Evolutionary conservation across 2,888 invertebrate genomes (phyloP).

Genomic region (Erebia palarica): DNA sequence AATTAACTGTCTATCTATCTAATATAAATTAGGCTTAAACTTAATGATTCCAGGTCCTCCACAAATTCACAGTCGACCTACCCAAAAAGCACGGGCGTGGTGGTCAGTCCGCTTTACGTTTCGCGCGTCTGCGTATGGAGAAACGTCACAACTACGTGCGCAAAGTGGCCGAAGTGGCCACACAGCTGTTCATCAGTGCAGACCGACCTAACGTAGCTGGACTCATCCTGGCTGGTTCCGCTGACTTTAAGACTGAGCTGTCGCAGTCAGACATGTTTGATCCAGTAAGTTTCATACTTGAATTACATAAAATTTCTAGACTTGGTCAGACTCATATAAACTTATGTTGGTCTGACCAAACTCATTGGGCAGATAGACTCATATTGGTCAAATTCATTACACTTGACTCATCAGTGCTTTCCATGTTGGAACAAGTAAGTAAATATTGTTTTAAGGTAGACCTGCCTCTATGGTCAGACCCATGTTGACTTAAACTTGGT

Average conservation of each 20-base stretch:
- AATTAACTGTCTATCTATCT: too few relatives aligned
- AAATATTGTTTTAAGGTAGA: too few relatives aligned
- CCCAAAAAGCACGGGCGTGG: constrained; percentile 99
- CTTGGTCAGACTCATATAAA: not conserved
- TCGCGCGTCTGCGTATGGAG: constrained; percentile 99
- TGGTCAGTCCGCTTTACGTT: constrained; percentile 99
- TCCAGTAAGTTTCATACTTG: constrained; percentile 86
- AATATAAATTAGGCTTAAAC: too few relatives aligned
- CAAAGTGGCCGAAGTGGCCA: constrained; percentile 93
- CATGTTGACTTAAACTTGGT: too few relatives aligned
- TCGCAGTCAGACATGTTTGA: constrained; percentile 99
- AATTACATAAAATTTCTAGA: too few relatives aligned
- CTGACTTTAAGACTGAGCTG: constrained; percentile 99
- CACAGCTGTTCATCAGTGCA: constrained; percentile 97
- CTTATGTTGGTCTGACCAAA: too few relatives aligned
- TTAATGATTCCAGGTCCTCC: constrained; percentile 85
- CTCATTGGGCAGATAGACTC: not conserved
- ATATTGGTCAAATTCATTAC: too few relatives aligned
- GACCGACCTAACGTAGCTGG: constrained; percentile 99
- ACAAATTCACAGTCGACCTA: constrained; percentile 98
- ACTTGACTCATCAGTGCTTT: too few relatives aligned
- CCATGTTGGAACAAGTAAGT: too few relatives aligned
- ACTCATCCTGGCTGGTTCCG: constrained; percentile 98
- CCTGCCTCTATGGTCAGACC: too few relatives aligned
- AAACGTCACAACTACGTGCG: constrained; percentile 99